These are phyloP conservation scores for Coelopa frigida DNA, from an alignment of 1,140 invertebrate species.

Conservation along the genomic window DNA sequence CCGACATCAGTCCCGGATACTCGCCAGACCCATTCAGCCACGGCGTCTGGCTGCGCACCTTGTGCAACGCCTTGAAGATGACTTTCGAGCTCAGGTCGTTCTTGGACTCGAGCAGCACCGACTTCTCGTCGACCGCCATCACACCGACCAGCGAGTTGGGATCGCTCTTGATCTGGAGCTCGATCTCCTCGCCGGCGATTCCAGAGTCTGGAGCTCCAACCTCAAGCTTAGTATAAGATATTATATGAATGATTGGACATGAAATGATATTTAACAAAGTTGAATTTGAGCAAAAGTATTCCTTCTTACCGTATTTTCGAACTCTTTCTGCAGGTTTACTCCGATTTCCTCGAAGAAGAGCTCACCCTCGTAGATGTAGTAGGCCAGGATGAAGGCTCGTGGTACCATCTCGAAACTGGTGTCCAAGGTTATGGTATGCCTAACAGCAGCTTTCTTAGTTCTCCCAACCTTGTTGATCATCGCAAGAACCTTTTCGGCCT, in stretches of 20 bases:
- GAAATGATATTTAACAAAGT: no score
- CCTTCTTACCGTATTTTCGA: neutral
- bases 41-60: neutral
- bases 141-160: neutral
- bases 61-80: neutral
- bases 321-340: neutral
- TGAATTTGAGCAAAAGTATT: no score
- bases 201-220: no score
- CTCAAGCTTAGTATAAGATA: no score
- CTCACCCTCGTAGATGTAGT: neutral
- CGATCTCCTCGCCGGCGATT: constrained; percentile 1
- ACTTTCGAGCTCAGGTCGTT: neutral
- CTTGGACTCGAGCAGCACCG: neutral
- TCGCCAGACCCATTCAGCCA: neutral
- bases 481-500: no score
- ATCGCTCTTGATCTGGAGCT: neutral
- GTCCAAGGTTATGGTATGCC: no score
- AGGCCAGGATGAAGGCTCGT: neutral
- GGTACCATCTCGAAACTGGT: neutral
- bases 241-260: no score
- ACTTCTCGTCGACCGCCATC: constrained; percentile 1
- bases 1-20: constrained; percentile 2
- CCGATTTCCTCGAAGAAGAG: neutral
- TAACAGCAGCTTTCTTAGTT: no score
- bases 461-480: no score